These are phyloP conservation scores for Rotaria socialis DNA, from an alignment of 2,888 invertebrate genomes.

Conservation along the genomic window DNA sequence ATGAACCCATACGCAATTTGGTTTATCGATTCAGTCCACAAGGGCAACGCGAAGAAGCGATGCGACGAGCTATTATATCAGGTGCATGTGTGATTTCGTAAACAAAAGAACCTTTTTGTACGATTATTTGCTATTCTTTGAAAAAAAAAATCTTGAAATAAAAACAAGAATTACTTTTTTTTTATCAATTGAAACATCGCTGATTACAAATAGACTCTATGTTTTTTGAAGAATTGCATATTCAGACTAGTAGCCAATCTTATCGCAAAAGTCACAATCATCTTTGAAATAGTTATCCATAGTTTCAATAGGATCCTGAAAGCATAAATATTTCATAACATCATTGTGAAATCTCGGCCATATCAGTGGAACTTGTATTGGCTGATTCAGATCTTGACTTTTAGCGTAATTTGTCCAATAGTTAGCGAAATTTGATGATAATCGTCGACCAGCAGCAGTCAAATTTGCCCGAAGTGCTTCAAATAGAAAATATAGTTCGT, in stretches of 20 bases:
- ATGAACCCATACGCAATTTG: no score
- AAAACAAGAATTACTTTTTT: no score
- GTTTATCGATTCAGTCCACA: no score
- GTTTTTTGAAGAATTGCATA: no score
- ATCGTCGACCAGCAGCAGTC: slow-evolving; percentile 40
- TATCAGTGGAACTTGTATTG: slow-evolving; percentile 48
- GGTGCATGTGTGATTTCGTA: no score
- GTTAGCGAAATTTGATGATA: slow-evolving; percentile 8
- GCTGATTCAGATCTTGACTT: slow-evolving; percentile 45
- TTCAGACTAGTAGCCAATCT: slow-evolving; percentile 49
- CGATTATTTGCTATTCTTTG: no score
- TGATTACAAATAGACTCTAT: no score
- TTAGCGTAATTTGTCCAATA: slow-evolving; percentile 50
- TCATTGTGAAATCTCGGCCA: slow-evolving; percentile 47
- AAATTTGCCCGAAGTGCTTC: background rate
- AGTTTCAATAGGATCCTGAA: background rate
- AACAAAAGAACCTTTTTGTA: no score
- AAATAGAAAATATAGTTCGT: slow-evolving; percentile 45
- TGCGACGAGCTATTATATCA: no score
- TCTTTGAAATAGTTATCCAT: slow-evolving; percentile 33
- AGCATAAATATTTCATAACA: background rate
- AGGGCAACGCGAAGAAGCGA: no score
- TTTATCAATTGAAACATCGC: no score
- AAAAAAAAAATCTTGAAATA: no score
- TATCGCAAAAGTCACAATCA: slow-evolving; percentile 53